Evolutionary conservation across 2,888 invertebrate genomes (phyloP), one percentile per base, ranked within the genome.

Genomic region (Cheilosia pagana): DNA sequence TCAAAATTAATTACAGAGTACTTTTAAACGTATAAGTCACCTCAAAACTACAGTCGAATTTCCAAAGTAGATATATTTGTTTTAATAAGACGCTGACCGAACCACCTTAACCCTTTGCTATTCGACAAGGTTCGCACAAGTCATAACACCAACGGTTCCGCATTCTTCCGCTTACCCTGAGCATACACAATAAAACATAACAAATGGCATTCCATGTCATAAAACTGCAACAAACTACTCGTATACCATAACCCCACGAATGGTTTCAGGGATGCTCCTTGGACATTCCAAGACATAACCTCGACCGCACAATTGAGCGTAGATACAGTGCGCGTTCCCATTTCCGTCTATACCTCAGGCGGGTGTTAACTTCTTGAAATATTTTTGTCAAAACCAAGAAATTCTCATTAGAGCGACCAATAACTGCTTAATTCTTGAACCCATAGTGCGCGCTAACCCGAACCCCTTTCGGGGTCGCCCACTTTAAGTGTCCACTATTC

Each of bases 381-480:
- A 81, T 50, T 81, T 79, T 67, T 62, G 75, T 45, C 70, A 71
- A 79, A 87, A 88, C 89, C 89, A 76, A 88, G 87, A 89, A 90
- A 90, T 89, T 89, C 88, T 90, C 91, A 91, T 92, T 92, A 91
- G 90, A 88, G 88, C 88, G 88, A 90, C 90, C 90, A 89, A 90
- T 90, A 91, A 92, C 91, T 90, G 90, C 91, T 92, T 90, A 88
- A 91, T 91, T 89, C 86, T 87, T 70, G 62, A 67, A 78, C 59
- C 45, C 74, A 81, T 82, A 82, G 81, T 8, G 5, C 43, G 4
- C 14, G 25, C 14, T 10, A 63, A 60, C 50, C 74, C 14, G 5
- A 63, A 60, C 50, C 74, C 59, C 50, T 57, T 35, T 35, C 3
- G 50, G 7, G 28, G 23, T 19, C 21, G 39, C 57, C 55, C 55